Evolutionary conservation across 1,140 invertebrate species (phyloP), one percentile per base, ranked within the genome.

Genomic region (Drepana arcuata): DNA sequence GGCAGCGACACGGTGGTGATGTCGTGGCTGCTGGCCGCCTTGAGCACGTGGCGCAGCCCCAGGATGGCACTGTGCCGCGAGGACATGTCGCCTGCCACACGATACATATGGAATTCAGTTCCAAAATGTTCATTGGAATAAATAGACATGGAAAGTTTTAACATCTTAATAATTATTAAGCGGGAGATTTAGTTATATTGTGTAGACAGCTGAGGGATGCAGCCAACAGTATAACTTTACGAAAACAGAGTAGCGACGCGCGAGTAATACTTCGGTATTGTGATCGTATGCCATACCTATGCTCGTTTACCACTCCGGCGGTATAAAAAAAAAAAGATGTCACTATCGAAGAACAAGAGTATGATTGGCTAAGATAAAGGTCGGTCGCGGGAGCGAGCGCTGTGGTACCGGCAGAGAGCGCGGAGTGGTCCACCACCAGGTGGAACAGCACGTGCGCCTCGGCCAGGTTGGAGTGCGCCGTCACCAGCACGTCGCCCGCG

Each of bases 361-460:
- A 9, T 21, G 4, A 21, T 9, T 21, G 18, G 18, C 18, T 9
- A 9, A 21, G 4, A 4, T 21, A 21, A 21, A 21, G 18, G 18
- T 9, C 4, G 4, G 4, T 21, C 18, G 18, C 18, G 18, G 18
- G 18, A 21, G 14, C 14, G n/a, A n/a, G n/a, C n/a, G n/a, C n/a
- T n/a, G n/a, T n/a, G n/a, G 2, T 11, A 88, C 87, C 86, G 34
- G 87, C 87, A 67, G 83, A 81, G 10, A 89, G 78, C 24, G 85
- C 78, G 14, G 89, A 89, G 57, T 93, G 93, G 73, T 95, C 93
- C 1, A 90, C 89, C 0, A 98, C 92, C 54, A 99, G 89, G 72
- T 99, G 97, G 85, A 98, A 99, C 37, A 98, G 90, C 2, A 97
- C 89, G 84, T 99, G 96, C 25, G 95, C 92, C 72, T 97, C 93